These are phyloP conservation scores for Chrysochloris asiatica DNA, from an alignment of 2,113 vertebrate species.

Conservation along the genomic window DNA sequence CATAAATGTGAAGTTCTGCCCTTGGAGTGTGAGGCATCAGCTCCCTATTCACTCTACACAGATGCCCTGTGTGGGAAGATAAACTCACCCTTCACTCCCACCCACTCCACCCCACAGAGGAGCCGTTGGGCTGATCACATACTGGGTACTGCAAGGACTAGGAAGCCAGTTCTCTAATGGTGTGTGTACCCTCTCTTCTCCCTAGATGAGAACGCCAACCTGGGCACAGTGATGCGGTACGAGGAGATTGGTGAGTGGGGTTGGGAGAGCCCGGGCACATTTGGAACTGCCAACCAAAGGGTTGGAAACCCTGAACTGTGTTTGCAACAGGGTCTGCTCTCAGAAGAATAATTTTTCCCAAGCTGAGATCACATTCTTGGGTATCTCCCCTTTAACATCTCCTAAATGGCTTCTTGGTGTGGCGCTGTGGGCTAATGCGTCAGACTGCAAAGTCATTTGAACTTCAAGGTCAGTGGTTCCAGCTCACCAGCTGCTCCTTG, in stretches of 20 bases:
- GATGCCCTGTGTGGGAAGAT: neutral
- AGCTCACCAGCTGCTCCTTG: too few species aligned
- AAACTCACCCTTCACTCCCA: rapidly evolving
- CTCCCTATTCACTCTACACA: neutral
- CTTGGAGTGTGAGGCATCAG: rapidly evolving
- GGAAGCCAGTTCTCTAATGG: neutral
- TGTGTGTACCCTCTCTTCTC: neutral
- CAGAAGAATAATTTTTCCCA: neutral
- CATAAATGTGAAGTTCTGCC: neutral
- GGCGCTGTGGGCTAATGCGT: too few species aligned
- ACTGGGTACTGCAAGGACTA: too few species aligned
- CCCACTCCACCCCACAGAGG: neutral
- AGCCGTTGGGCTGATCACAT: rapidly evolving
- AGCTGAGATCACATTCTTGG: neutral
- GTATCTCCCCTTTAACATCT: neutral
- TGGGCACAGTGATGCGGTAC: slow-evolving; percentile 95
- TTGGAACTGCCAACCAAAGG: rapidly evolving
- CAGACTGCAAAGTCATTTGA: too few species aligned
- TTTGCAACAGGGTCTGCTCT: neutral
- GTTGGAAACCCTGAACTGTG: neutral
- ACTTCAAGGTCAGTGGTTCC: too few species aligned
- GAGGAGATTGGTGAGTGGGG: slow-evolving; percentile 96
- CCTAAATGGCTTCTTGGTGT: neutral
- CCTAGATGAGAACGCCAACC: slow-evolving; percentile 97
- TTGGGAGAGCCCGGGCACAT: rapidly evolving